Base-by-base conservation (phyloP, 2,888 invertebrate species). In the Dermolepida albohirtum region DNA sequence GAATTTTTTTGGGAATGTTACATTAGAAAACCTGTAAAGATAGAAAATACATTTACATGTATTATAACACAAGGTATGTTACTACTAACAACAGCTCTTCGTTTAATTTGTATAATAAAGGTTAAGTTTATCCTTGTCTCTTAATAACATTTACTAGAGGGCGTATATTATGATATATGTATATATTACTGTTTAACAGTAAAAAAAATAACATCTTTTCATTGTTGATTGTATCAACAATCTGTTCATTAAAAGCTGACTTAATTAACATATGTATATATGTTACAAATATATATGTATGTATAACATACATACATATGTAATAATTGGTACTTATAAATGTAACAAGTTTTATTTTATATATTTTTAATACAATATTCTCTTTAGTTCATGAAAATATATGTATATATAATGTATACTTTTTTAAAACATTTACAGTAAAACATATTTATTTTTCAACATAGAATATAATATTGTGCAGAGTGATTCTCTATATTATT, bases 1-100 rank as follows among this genome's bases (percentile, higher is more conserved):
- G 55, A 39, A 52, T 52, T 52, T 73, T 73, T 70, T 74, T 71
- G 75, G 79, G 79, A 79, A 79, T 79, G 79, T 78, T 75, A 77
- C 71, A 77, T 74, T 76, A 75, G 74, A 78, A 75, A 77, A 76
- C 72, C 72, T 73, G 77, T 72, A 76, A 78, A 75, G 74, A 74
- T 75, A 75, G 71, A 74, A 74, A 77, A 74, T 72, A 74, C 72
- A 74, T 69, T 70, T 69, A 74, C 72, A 73, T 73, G 71, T 69
- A 59, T 54, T 43, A 29, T 59, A 59, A 66, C 59, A 66, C 57
- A 57, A 66, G 49, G 43, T 64, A 63, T 54, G 27, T 57, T 57
- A 57, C 47, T 62, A 62, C 47, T 16, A 47, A 62, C 34, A 62
- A 62, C 59, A 34, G 47, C 29, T 62, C 43, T 11, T 47, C 62